Conservation (phyloP, 2,113 vertebrate species). For the Plecotus auritus region DNA sequence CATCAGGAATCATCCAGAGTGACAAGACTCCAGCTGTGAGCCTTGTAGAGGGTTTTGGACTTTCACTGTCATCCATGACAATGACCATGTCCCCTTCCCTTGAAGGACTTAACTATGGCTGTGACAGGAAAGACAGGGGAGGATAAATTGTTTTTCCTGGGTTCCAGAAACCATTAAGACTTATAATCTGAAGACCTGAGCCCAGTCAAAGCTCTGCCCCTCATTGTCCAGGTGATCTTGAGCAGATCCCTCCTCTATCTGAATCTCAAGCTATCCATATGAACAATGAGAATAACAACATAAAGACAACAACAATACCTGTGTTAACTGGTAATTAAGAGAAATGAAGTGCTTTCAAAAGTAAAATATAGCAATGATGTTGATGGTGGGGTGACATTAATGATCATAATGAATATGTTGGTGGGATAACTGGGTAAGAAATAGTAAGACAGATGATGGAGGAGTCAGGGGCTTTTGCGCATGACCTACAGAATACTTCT, state of each 20-base stretch:
- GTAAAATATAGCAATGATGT: background rate
- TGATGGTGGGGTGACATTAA: background rate
- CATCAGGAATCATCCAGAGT: background rate
- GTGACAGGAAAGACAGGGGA: background rate
- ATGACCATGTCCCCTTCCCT: background rate
- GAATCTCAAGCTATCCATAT: background rate
- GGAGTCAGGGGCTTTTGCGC: background rate
- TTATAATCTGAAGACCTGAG: background rate
- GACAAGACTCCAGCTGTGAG: background rate
- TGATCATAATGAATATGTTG: background rate
- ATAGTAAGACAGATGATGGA: background rate
- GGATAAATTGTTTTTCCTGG: background rate
- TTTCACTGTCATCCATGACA: background rate
- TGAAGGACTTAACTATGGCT: background rate
- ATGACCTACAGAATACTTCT: background rate
- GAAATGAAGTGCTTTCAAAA: background rate
- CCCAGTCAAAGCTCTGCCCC: background rate
- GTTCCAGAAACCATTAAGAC: background rate
- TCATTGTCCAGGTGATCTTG: background rate
- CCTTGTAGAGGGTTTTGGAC: background rate
- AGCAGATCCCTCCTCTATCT: background rate
- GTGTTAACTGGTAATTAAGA: background rate
- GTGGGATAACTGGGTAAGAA: background rate
- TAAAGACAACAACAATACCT: background rate
- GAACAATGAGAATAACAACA: background rate